Conservation (phyloP, 2,113 vertebrate genomes). For the Coptodon rendalli region DNA sequence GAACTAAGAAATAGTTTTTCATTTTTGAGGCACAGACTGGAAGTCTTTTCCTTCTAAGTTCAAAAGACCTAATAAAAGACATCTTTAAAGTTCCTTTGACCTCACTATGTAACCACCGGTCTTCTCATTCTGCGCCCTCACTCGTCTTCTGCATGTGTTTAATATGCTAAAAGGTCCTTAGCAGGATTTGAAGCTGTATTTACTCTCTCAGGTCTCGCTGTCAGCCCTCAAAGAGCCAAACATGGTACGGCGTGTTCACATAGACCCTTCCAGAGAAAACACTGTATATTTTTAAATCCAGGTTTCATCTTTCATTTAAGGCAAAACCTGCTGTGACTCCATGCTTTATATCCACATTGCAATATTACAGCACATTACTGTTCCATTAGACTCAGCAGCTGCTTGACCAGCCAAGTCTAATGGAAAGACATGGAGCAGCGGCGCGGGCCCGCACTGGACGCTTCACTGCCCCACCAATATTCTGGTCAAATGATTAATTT, state of each 20-base stretch:
- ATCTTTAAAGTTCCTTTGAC: background rate
- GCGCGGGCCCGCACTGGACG: background rate
- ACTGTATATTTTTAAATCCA: background rate
- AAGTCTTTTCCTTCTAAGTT: background rate
- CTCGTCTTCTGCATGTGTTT: background rate
- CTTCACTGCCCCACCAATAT: slow-evolving; percentile 34
- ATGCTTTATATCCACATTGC: background rate
- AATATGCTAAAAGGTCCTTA: background rate
- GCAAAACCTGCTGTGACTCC: background rate
- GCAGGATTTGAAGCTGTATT: background rate
- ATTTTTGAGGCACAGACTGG: background rate
- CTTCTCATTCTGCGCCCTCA: background rate
- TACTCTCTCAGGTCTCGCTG: background rate
- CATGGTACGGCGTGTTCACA: background rate
- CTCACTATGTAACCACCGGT: background rate
- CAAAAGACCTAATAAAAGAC: background rate
- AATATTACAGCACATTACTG: background rate
- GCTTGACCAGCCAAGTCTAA: slow-evolving; percentile 30
- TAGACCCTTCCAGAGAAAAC: background rate
- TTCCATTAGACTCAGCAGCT: slow-evolving; percentile 19
- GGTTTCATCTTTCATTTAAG: background rate
- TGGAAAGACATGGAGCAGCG: slow-evolving; percentile 9
- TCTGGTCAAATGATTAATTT: slow-evolving; percentile 52
- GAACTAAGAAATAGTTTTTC: background rate
- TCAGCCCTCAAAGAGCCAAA: background rate